Base-by-base conservation (phyloP, 2,888 invertebrate species). In the Chaetogeoica ovagalla region DNA sequence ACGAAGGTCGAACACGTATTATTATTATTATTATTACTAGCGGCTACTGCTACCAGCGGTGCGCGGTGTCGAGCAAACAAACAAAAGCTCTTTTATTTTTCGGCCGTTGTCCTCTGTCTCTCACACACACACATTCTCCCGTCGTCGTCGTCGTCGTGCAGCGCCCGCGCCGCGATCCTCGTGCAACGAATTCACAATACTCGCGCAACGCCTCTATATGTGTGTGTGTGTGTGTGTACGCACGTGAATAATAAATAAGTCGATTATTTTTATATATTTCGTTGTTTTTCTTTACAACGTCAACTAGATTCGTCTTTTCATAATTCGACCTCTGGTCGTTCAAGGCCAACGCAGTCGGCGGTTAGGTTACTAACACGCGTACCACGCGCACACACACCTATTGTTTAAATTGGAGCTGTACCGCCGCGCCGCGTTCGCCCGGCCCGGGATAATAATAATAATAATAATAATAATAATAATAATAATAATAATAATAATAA, bases 281-380 rank as follows among this genome's bases (percentile, higher is more conserved):
- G 13, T 39, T 15, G 15, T 68, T 43, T 23, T 59, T 59, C 11
- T 55, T 60, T 11, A 71, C 63, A 30, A 55, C 79, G 79, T 63
- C 63, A 71, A 71, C 55, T 55, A 62, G 62, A 79, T 79, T 79
- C n/a, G 70, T 79, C 55, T 79, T 79, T 63, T 43, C 6, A 30
- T 30, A 79, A 79, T 63, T 63, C 79, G 71, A 71, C 79, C 77
- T 77, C 77, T 70, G 71, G 65, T 55, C 69, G 70, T 79, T 79
- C 79, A 79, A 79, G 79, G 79, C 63, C 79, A 70, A 63, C 70
- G 23, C 77, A 60, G 69, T 52, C 37, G 65, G 63, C 37, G 65
- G 63, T 52, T n/a, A n/a, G 71, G 79, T 71, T 66, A 71, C 55
- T 17, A 37, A 55, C 55, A 19, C 9, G 3, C 48, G 6, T 6